phyloP scores from a whole-genome alignment of 2,888 invertebrate species.

The Eubasilissa splendida region DNA sequence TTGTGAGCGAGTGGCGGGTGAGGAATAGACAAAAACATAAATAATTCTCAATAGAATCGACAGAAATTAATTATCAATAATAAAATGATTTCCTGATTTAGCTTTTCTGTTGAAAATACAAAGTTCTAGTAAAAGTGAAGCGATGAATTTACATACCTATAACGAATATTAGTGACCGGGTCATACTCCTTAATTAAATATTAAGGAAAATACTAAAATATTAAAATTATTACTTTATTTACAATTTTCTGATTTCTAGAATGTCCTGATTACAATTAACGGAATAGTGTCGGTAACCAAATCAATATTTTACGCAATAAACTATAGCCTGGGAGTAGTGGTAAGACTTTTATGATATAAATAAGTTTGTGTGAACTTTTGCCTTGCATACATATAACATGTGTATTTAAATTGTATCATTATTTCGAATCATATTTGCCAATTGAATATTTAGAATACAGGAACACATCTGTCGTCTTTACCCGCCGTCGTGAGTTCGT shows the following conservation, averaged over 20 bases:
- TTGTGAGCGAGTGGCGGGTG: too few relatives aligned
- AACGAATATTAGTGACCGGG: too few relatives aligned
- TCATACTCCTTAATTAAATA: too few relatives aligned
- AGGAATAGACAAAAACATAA: too few relatives aligned
- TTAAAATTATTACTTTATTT: neutral
- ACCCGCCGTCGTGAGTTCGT: constrained; percentile 1
- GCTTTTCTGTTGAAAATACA: too few relatives aligned
- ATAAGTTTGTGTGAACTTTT: neutral
- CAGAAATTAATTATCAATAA: too few relatives aligned
- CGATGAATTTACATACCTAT: too few relatives aligned
- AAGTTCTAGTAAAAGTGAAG: too few relatives aligned
- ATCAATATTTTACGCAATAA: constrained; percentile 23
- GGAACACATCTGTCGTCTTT: neutral
- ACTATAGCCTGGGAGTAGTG: constrained; percentile 3
- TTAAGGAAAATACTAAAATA: neutral
- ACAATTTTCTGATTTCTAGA: constrained; percentile 1
- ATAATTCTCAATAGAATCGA: too few relatives aligned
- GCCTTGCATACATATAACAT: neutral
- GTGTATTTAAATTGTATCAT: neutral
- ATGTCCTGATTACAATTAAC: constrained; percentile 25
- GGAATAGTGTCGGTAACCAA: constrained; percentile 20
- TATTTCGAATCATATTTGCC: neutral
- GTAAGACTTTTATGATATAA: neutral
- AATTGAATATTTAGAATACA: neutral
- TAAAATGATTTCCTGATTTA: too few relatives aligned